Evolutionary conservation across 2,113 vertebrate species (phyloP).

Genomic region (Brachirus orientalis): DNA sequence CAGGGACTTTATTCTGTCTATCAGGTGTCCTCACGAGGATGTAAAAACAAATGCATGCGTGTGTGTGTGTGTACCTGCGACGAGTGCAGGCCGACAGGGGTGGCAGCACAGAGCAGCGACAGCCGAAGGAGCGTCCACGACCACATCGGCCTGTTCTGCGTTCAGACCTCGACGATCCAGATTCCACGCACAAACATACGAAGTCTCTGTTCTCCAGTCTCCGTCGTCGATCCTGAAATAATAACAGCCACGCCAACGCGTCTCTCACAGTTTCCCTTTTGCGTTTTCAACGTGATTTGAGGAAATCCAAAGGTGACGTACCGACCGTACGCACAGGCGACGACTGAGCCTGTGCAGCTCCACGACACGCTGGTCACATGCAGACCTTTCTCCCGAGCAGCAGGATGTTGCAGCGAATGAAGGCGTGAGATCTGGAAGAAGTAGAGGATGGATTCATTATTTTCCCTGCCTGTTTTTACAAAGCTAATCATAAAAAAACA

Average conservation of each 20-base stretch:
- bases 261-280: no score
- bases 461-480: no score
- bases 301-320: conserved; percentile 75
- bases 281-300: neutral
- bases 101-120: conserved; percentile 90
- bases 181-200: conserved; percentile 92
- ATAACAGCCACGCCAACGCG: neutral
- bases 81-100: conserved; percentile 84
- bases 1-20: no score
- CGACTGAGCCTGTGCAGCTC: conserved; percentile 89
- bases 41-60: neutral
- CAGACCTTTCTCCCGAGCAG: conserved; percentile 81
- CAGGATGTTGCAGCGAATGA: conserved; percentile 82
- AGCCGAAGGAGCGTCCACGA: conserved; percentile 85
- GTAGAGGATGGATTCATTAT: neutral
- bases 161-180: conserved; percentile 86
- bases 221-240: conserved; percentile 83
- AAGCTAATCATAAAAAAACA: no score
- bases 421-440: conserved; percentile 84
- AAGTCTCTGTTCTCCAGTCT: conserved; percentile 89
- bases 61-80: conserved; percentile 87
- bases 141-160: conserved; percentile 79
- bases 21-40: no score
- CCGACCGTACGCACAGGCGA: conserved; percentile 92
- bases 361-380: conserved; percentile 91